phyloP scores from a whole-genome alignment of 2,888 invertebrate genomes.

The Hemistola chrysoprasaria region DNA sequence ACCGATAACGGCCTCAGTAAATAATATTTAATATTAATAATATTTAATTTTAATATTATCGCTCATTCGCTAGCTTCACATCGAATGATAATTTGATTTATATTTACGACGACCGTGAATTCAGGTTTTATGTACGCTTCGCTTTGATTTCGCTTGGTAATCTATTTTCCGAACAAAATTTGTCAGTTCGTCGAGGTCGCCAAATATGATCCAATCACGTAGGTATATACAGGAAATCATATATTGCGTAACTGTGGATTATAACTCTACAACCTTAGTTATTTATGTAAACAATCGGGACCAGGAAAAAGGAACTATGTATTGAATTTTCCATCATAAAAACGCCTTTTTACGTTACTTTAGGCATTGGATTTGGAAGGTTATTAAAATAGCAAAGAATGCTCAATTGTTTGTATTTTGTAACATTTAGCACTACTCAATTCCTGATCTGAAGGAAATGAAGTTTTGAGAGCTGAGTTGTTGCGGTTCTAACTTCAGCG shows the following conservation, averaged over 20 bases:
- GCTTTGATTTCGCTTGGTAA: conserved; percentile 29
- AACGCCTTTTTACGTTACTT: conserved; percentile 4
- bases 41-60: too few species aligned
- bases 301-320: conserved; percentile 20
- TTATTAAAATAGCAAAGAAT: not conserved
- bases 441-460: too few species aligned
- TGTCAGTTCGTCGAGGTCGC: conserved; percentile 27
- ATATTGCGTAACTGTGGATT: conserved; percentile 24
- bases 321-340: conserved; percentile 11
- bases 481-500: too few species aligned
- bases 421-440: too few species aligned
- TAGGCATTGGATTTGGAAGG: conserved; percentile 5
- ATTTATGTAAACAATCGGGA: conserved; percentile 24
- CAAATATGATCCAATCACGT: conserved; percentile 26
- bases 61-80: conserved; percentile 41
- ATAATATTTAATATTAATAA: too few species aligned
- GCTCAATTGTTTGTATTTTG: too few species aligned
- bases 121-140: conserved; percentile 36
- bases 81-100: conserved; percentile 42
- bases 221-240: conserved; percentile 28
- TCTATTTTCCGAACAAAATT: conserved; percentile 28
- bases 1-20: conserved; percentile 60
- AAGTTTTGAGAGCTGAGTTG: too few species aligned
- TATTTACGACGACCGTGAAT: conserved; percentile 36
- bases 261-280: conserved; percentile 23